Base-by-base conservation (phyloP, 2,888 invertebrate genomes). In the Clostera curtula region DNA sequence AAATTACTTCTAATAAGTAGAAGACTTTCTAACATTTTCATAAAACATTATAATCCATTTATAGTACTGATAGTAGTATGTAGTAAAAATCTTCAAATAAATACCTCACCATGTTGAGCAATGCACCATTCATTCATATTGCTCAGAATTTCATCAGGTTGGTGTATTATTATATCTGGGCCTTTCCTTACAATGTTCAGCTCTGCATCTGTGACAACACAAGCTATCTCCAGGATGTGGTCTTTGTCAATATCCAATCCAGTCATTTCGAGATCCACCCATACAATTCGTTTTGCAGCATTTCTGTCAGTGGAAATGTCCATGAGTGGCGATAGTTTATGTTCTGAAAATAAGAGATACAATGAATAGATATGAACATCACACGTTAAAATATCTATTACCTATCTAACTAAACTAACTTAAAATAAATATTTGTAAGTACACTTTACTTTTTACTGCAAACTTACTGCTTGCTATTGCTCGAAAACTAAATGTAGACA, bases 191-290 rank as follows among this genome's bases (percentile, higher is more conserved):
- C 70, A 5, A 93, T 63, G 46, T 93, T 90, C 8, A 97, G 74
- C 27, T 95, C 61, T 6, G 85, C 79, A 61, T 97, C 95, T 0
- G 98, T 98, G 28, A 98, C 86, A 14, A 98, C 60, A 61, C 95
- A 94, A 0, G 96, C 93, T 29, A 97, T 88, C 85, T 98, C 98
- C 54, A 98, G 68, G 27, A 98, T 93, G 38, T 90, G 87, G 56
- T 95, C 91, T 26, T 74, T 88, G 0, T 90, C 83, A 24, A 91
- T 63, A 60, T 97, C 87, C 8, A 98, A 72, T 0, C 98, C 98
- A 5, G 96, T 95, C 96, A 98, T 95, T 90, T 93, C 93, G 49
- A 92, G 65, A 51, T 93, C 93, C 19, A 93, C 76, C 93, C 93
- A 93, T 7, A 92, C 90, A 38, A 93, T 80, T 16, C 69, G 57